Evolutionary conservation across 1,140 invertebrate genomes (phyloP).

Genomic region (Hermetia illucens): DNA sequence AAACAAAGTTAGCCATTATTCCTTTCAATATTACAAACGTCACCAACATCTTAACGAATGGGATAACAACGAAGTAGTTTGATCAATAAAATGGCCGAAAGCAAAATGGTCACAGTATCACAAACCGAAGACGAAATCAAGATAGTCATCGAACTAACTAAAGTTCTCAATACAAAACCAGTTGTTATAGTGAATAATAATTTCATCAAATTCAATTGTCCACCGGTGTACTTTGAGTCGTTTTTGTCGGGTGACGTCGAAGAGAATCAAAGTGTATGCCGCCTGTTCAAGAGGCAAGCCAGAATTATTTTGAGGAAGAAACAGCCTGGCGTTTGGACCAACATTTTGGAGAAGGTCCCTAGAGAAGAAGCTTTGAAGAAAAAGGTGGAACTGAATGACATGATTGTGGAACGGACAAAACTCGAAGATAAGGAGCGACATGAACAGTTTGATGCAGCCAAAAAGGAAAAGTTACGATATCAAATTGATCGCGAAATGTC

Average conservation of each 20-base stretch:
- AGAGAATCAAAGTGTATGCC: constrained; percentile 25
- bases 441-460: constrained; percentile 19
- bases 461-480: constrained; percentile 23
- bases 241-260: constrained; percentile 23
- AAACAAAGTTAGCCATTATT: too few species aligned
- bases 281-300: constrained; percentile 27
- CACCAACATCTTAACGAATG: too few species aligned
- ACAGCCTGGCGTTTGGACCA: constrained; percentile 23
- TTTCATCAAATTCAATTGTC: constrained; percentile 27
- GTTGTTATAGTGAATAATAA: constrained; percentile 23
- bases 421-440: constrained; percentile 25
- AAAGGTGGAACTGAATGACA: constrained; percentile 21
- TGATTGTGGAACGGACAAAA: constrained; percentile 25
- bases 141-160: constrained; percentile 25
- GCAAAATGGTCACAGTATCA: constrained; percentile 26
- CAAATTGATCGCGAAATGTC: constrained; percentile 21
- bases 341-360: constrained; percentile 21
- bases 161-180: constrained; percentile 24
- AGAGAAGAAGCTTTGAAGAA: constrained; percentile 20
- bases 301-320: constrained; percentile 26
- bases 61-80: too few species aligned
- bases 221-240: constrained; percentile 26
- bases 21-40: too few species aligned
- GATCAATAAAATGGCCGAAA: too few species aligned
- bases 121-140: constrained; percentile 28